These are phyloP conservation scores for Taphrorychus bicolor DNA, from an alignment of 2,888 invertebrate genomes.

Conservation along the genomic window DNA sequence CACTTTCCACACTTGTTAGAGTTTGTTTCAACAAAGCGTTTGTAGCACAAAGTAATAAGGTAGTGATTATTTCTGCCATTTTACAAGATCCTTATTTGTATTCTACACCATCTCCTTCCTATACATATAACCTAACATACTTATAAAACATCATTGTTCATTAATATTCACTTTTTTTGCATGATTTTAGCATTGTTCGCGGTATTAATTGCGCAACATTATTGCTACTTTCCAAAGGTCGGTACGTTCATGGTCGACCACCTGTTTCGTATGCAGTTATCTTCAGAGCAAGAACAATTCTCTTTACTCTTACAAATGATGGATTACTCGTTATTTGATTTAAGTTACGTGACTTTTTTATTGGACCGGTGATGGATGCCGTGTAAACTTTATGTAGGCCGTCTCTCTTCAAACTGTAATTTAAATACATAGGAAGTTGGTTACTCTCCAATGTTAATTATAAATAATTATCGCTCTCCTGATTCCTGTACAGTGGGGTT, in stretches of 20 bases:
- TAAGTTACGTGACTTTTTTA: background rate
- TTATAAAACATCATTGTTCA: no score
- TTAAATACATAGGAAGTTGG: background rate
- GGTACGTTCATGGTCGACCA: background rate
- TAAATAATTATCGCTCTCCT: slow-evolving; percentile 12
- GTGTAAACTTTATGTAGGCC: background rate
- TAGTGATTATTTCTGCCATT: no score
- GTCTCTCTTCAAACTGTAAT: background rate
- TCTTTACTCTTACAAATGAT: background rate
- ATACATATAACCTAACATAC: no score
- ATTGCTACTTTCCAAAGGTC: slow-evolving; percentile 1
- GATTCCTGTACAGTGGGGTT: background rate
- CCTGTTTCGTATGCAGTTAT: slow-evolving; percentile 3
- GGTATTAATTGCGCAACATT: slow-evolving; percentile 1
- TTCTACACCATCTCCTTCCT: no score
- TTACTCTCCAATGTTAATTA: slow-evolving; percentile 4
- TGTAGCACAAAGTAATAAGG: no score
- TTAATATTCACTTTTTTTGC: background rate
- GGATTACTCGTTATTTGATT: background rate
- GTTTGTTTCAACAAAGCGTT: no score
- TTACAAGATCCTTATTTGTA: no score
- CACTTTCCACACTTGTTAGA: no score
- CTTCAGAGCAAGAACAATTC: slow-evolving; percentile 2
- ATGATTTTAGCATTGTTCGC: background rate
- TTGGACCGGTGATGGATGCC: background rate